Evolutionary conservation across 2,797 vertebrate species (phyloP), one percentile per base, ranked within the genome.

Genomic region (Clarias laeviceps): DNA sequence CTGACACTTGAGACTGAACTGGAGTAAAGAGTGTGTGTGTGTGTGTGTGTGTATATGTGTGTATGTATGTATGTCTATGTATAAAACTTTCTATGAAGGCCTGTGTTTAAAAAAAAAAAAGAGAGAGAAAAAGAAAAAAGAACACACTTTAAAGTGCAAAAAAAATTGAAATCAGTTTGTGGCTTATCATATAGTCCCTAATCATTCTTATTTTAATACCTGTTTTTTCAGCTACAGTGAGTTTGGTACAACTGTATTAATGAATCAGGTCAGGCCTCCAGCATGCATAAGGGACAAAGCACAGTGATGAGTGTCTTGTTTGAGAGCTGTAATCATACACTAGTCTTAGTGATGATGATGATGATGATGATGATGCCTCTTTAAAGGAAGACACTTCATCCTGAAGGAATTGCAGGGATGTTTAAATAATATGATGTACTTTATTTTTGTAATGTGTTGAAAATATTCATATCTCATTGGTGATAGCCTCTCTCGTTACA

Each of bases 401-500:
- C 61, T 69, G 82, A 72, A 64, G 68, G 68, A 76, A 78, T 74
- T 20, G 62, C 80, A 86, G 62, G 82, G 73, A 86, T 20, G 83
- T 87, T 82, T 84, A 81, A 87, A 87, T 84, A 73, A 87, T 78
- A 83, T 80, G 82, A 77, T 22, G 80, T 83, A 84, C 84, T 86
- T 89, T 90, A 89, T 90, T 90, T 90, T 90, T 90, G 83, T 89
- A 90, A 88, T 29, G 87, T 89, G 82, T n/a, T 59, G 80, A 70
- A 87, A 85, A 83, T 82, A 79, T 62, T 84, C 73, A 79, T 79
- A 74, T 82, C 74, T 82, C 80, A 84, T 83, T 80, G 80, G 84
- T 77, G 82, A 50, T 32, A 54, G 88, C 54, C 77, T 65, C 62
- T 65, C 34, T 86, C 34, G 82, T 80, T 79, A 87, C 37, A 62